Conservation (phyloP, 2,797 vertebrate species). For the Eupleurogrammus muticus region DNA sequence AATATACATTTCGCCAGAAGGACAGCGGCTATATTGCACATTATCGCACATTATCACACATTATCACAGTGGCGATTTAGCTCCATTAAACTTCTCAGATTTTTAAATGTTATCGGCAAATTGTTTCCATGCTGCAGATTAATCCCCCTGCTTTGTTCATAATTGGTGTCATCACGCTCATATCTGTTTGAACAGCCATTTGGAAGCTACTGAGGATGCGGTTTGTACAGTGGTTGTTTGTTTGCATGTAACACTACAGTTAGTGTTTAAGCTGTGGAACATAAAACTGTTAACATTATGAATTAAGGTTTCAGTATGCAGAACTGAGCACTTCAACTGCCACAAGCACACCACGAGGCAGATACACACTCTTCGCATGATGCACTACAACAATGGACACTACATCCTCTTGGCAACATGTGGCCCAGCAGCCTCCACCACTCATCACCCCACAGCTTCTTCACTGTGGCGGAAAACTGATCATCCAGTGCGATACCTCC, state of each 20-base stretch:
- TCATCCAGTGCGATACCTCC: constrained; percentile 44
- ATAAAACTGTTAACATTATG: constrained; percentile 19
- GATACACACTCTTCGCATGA: constrained; percentile 12
- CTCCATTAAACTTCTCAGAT: constrained; percentile 60
- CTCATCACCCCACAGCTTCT: constrained; percentile 20
- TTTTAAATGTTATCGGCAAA: constrained; percentile 61
- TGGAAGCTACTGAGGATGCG: constrained; percentile 46
- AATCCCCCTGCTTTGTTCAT: constrained; percentile 64
- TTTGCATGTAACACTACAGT: constrained; percentile 40
- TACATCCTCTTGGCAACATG: not conserved
- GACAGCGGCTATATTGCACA: constrained; percentile 20
- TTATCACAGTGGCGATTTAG: constrained; percentile 40
- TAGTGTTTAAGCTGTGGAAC: constrained; percentile 49
- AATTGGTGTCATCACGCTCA: constrained; percentile 54
- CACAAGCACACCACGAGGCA: not conserved
- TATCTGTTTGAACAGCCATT: constrained; percentile 75
- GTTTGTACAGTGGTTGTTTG: constrained; percentile 64
- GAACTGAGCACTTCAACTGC: not conserved
- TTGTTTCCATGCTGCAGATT: constrained; percentile 54
- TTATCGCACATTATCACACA: constrained; percentile 44
- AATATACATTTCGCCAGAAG: constrained; percentile 50
- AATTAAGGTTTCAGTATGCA: not conserved
- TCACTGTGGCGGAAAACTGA: constrained; percentile 35
- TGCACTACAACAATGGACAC: not conserved
- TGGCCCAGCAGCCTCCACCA: constrained; percentile 4